A percentile compares a stretch with the other conserved stretches of the same genome.
phyloP scores from a whole-genome alignment of 2,113 vertebrate genomes.

The rat (Rattus norvegicus) region GRCr8 NC_086019.1:105446501-105447000 shows the following conservation, averaged over 20 bases:
- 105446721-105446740: not conserved
- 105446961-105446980: conserved; percentile 96
- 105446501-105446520: conserved; percentile 94
- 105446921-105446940: conserved; percentile 95
- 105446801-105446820: conserved; percentile 88
- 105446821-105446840: conserved; percentile 93
- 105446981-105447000: conserved; percentile 96
- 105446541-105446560: conserved; percentile 90
- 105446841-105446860: conserved; percentile 92
- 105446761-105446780: too few relatives aligned
- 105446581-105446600: conserved; percentile 88
- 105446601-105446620: conserved; percentile 89
- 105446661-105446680: not conserved
- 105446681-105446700: accelerated
- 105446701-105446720: not conserved
- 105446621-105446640: conserved; percentile 90
- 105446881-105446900: conserved; percentile 94
- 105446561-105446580: conserved; percentile 82
- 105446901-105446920: conserved; percentile 94
- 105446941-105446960: conserved; percentile 96
- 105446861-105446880: conserved; percentile 93
- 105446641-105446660: conserved; percentile 97
- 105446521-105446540: conserved; percentile 92
- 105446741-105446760: too few relatives aligned
- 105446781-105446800: not conserved